These are phyloP conservation scores for Enhydra lutris DNA, from an alignment of 2,113 vertebrate genomes.

Conservation along the genomic window DNA sequence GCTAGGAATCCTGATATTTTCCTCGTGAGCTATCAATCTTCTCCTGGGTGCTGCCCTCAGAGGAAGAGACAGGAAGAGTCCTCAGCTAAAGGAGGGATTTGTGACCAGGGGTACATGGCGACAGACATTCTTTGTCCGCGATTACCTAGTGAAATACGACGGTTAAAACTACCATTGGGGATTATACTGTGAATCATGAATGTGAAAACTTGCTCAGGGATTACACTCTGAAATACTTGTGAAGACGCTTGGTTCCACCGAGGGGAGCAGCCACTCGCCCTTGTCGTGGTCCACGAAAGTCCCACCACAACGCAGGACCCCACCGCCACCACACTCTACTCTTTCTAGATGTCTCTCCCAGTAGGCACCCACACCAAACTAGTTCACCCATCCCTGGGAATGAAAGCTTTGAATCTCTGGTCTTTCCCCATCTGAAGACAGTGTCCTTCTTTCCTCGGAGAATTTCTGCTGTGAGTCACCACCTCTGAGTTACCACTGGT, in stretches of 20 bases:
- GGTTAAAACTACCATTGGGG: not conserved
- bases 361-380: not conserved
- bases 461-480: not conserved
- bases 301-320: not conserved
- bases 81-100: not conserved
- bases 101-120: not conserved
- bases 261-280: not conserved
- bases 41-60: accelerated
- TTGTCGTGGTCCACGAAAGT: accelerated
- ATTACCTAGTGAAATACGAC: not conserved
- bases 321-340: accelerated
- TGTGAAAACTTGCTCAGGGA: not conserved
- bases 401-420: too few relatives aligned
- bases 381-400: accelerated
- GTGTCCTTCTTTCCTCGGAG: not conserved
- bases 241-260: not conserved
- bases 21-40: not conserved
- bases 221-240: not conserved
- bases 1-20: not conserved
- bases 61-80: not conserved
- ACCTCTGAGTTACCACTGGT: not conserved
- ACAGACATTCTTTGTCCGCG: not conserved
- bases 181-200: not conserved
- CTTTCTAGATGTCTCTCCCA: not conserved
- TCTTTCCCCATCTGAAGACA: not conserved